Conservation (phyloP, 1,140 invertebrate genomes). For the Battus philenor region DNA sequence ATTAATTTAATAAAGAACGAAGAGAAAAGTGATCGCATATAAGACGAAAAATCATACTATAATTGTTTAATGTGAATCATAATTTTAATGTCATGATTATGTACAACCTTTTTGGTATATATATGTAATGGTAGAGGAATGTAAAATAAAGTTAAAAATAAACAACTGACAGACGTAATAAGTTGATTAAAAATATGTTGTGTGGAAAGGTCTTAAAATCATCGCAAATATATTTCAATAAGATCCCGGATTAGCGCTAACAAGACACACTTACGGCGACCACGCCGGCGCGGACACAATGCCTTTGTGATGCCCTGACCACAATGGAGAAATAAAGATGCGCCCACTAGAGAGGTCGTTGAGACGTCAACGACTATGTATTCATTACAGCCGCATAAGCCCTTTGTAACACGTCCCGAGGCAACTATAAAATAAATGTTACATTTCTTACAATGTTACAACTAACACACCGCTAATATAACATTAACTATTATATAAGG, state of each 20-base stretch:
- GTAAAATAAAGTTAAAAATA: no score
- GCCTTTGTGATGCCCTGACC: slow-evolving; percentile 3
- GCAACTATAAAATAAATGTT: not conserved
- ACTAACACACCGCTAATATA: no score
- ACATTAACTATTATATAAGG: no score
- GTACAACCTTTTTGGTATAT: no score
- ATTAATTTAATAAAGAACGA: no score
- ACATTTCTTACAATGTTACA: not conserved
- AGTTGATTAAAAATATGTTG: no score
- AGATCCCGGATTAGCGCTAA: slow-evolving; percentile 4
- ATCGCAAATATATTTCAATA: slow-evolving; percentile 3
- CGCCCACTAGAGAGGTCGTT: not conserved
- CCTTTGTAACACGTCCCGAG: not conserved
- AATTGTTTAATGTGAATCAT: no score
- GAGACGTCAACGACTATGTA: not conserved
- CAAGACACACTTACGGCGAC: not conserved
- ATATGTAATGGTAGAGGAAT: no score
- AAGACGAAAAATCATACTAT: no score
- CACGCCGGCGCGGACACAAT: not conserved
- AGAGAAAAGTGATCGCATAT: no score
- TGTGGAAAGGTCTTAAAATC: slow-evolving; percentile 1
- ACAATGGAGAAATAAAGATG: not conserved
- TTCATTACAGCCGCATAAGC: not conserved
- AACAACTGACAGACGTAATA: no score
- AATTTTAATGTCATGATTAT: no score